Evolutionary conservation across 2,113 vertebrate species (phyloP), one percentile per base, ranked within the genome.

Genomic region (Euleptes europaea): DNA sequence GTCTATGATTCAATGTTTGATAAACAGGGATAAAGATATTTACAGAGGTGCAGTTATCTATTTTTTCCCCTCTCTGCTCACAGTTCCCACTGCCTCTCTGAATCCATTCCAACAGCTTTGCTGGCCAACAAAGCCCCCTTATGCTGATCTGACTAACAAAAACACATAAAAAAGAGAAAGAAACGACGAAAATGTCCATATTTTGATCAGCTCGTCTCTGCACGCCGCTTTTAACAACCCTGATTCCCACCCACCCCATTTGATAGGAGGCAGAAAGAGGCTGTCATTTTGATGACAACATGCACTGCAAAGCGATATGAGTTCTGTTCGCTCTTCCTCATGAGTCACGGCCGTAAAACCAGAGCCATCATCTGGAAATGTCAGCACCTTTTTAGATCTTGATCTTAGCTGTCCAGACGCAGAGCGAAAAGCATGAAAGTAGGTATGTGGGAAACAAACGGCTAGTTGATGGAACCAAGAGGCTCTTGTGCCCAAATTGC

Each of bases 141-240:
- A 80, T 66, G 60, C 40, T 47, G 51, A 40, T 81, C n/a, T 86
- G 76, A 8, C 63, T 51, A 40, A 73, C 10, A 73, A 82, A 69
- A n/a, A n/a, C n/a, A 69, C 42, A 82, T 5, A 13, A 11, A 4
- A 38, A 23, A 40, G 13, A 10, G 4, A 54, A 23, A 40, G 28
- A 28, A 12, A 60, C 78, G 47, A 63, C 65, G 5, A 57, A 2
- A 80, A 44, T 54, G 71, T 70, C 42, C 63, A 1, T 57, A 1
- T 0, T 0, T 75, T 60, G 54, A 7, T 26, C 15, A 44, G 51
- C 5, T 80, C 44, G 3, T 42, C 0, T 7, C 2, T 65, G 69
- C 0, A 0, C 0, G 65, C 19, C 51, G 49, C 26, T 57, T 60
- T 10, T 15, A 2, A 67, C 28, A n/a, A 84, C 26, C 26, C 51